These are phyloP conservation scores for Anhinga anhinga DNA, from an alignment of 2,113 vertebrate species.

Conservation along the genomic window DNA sequence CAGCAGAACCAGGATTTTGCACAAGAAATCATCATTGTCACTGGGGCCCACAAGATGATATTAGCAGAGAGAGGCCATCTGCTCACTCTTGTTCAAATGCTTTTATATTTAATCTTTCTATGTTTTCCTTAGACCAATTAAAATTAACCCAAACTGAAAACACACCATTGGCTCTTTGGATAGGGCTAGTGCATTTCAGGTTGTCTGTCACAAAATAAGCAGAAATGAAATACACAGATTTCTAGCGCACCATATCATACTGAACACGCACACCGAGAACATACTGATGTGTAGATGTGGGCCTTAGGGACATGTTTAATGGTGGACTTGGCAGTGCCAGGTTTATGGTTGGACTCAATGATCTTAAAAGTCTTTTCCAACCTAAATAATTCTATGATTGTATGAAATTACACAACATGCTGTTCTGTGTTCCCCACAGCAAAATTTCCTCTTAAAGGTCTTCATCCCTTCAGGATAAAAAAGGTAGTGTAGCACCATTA, in stretches of 20 bases:
- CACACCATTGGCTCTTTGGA: background rate
- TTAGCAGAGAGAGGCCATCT: background rate
- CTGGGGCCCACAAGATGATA: background rate
- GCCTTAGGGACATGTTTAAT: background rate
- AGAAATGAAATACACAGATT: background rate
- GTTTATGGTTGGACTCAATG: background rate
- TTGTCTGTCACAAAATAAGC: background rate
- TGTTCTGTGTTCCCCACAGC: background rate
- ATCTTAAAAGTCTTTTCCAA: background rate
- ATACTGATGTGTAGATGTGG: background rate
- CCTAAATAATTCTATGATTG: background rate
- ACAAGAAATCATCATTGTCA: background rate
- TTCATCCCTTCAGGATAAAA: background rate
- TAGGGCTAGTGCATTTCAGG: background rate
- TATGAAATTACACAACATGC: background rate
- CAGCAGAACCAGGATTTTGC: background rate
- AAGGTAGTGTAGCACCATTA: background rate
- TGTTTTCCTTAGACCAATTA: background rate
- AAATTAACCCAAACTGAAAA: background rate
- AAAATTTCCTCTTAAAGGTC: background rate
- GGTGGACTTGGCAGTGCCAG: background rate
- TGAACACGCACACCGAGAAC: background rate
- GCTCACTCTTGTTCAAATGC: background rate
- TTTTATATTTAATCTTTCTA: background rate
- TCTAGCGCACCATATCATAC: background rate